Percentiles rank a stretch among this genome's conserved stretches.
Evolutionary conservation across 2,113 vertebrate species (phyloP).

Genomic region (Campylomormyrus tamandua): DNA sequence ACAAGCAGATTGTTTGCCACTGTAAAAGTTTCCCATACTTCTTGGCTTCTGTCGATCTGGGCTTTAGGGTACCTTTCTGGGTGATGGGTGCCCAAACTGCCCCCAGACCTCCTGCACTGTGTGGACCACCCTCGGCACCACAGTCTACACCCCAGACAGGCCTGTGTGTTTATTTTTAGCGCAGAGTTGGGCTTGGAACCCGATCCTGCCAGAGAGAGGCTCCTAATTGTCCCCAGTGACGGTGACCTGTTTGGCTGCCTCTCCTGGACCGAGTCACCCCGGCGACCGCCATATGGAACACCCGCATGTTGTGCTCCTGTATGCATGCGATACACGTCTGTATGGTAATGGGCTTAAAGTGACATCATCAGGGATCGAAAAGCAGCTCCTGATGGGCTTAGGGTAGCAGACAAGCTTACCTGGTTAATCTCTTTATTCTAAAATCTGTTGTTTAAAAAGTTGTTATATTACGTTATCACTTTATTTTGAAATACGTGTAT

Average conservation of each 20-base stretch:
- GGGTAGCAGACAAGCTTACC: neutral
- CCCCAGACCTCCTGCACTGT: neutral
- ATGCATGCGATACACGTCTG: neutral
- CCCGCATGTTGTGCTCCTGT: neutral
- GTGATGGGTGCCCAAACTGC: neutral
- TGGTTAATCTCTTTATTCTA: neutral
- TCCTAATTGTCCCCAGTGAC: slow-evolving; percentile 54
- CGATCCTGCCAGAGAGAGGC: slow-evolving; percentile 45
- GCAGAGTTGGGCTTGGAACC: slow-evolving; percentile 64
- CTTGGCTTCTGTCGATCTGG: neutral
- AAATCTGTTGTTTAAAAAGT: neutral
- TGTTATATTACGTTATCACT: neutral
- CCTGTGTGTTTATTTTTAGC: slow-evolving; percentile 64
- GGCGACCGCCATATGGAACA: neutral
- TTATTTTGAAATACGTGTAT: neutral
- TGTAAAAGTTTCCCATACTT: neutral
- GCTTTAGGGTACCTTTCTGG: slow-evolving; percentile 1
- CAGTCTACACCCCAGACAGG: slow-evolving; percentile 38
- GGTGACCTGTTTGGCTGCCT: slow-evolving; percentile 35
- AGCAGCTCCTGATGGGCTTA: neutral
- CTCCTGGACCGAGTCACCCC: slow-evolving; percentile 14
- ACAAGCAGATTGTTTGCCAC: neutral
- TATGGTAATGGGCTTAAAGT: neutral
- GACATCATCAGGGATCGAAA: neutral
- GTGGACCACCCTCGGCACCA: neutral